These are phyloP conservation scores for Philaethria dido DNA, from an alignment of 2,888 invertebrate species.

Conservation along the genomic window DNA sequence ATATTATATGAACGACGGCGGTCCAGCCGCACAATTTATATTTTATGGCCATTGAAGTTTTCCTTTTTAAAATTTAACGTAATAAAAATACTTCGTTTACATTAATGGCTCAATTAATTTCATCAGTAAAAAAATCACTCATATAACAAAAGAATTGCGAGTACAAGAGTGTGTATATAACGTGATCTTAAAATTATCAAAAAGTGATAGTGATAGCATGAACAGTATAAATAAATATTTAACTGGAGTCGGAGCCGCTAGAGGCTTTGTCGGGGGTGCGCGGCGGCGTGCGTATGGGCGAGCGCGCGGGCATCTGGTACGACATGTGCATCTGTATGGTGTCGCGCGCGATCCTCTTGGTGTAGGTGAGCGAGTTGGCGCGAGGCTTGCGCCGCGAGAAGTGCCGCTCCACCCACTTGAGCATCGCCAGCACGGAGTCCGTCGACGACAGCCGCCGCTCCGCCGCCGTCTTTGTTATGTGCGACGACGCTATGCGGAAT, in stretches of 20 bases:
- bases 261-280: slow-evolving; percentile 62
- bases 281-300: slow-evolving; percentile 67
- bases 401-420: slow-evolving; percentile 95
- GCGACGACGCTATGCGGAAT: slow-evolving; percentile 93
- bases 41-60: background rate
- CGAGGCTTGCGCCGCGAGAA: slow-evolving; percentile 91
- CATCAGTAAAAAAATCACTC: background rate
- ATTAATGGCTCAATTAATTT: background rate
- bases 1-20: background rate
- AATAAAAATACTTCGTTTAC: background rate
- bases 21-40: slow-evolving; percentile 1
- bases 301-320: slow-evolving; percentile 75
- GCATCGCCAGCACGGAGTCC: slow-evolving; percentile 94
- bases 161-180: no score
- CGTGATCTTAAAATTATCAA: no score
- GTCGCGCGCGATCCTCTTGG: slow-evolving; percentile 83
- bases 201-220: no score
- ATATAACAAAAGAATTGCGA: no score
- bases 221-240: no score
- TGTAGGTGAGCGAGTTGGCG: slow-evolving; percentile 86
- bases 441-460: slow-evolving; percentile 94
- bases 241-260: slow-evolving; percentile 76
- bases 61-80: background rate
- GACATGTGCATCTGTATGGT: slow-evolving; percentile 92
- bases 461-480: slow-evolving; percentile 93